Evolutionary conservation across 2,797 vertebrate species (phyloP), one percentile per base, ranked within the genome.

Genomic region (Lagocephalus sceleratus): DNA sequence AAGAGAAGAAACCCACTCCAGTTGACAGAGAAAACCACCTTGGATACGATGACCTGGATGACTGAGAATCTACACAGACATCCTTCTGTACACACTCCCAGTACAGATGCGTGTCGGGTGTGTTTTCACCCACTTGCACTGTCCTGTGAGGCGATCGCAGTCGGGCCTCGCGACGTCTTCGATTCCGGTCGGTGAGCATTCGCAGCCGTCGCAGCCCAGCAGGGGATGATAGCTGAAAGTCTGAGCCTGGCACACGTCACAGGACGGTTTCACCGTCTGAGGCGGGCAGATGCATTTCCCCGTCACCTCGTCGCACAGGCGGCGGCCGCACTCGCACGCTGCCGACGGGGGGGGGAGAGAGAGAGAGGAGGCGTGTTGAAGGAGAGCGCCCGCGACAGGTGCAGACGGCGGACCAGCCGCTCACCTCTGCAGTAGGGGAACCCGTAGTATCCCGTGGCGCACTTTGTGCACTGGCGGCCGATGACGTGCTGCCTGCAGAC

Each of bases 341-440:
- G 75, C 26, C 25, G 40, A 44, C 15, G 32, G 44, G 3, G 41
- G 41, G n/a, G 29, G 40, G 4, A 44, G 43, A 53, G 5, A 40
- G 45, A 53, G 3, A 59, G 4, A 55, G 10, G 15, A 44, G 19
- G 42, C 22, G 20, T 47, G n/a, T 47, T 11, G 5, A 6, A 29
- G 9, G 10, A n/a, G 50, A 10, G 32, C 9, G 38, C 2, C 20
- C 2, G 3, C 20, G 40, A 9, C n/a, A 25, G 12, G 12, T n/a
- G 26, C 9, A 51, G 26, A 35, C 4, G 32, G 32, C 2, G 14
- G 19, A 17, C 39, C 44, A 46, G 40, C 17, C 17, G 90, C 94
- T 92, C 73, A 98, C 96, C 54, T 75, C 76, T 93, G 88, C 96
- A 99, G 77, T 85, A 88, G 0, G 96, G 96, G 79, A 98, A 99